Evolutionary conservation across 2,113 vertebrate genomes (phyloP).

Genomic region (Cephalopholis sonnerati): DNA sequence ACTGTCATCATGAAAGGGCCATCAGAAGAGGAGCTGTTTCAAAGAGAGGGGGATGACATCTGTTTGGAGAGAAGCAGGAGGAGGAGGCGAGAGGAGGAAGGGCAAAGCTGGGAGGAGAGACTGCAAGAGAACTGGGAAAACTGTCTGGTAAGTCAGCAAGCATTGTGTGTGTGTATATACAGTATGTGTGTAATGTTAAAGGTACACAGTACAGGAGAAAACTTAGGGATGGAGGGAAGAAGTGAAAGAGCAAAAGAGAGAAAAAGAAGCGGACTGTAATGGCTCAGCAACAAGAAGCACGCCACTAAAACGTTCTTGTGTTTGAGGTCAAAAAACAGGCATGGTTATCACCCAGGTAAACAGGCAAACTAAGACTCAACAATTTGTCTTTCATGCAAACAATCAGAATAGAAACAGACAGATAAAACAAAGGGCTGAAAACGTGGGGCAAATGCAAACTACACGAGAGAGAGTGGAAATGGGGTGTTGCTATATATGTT

Average conservation of each 20-base stretch:
- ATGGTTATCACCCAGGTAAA: background rate
- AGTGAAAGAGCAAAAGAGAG: background rate
- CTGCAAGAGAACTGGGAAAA: slow-evolving; percentile 97
- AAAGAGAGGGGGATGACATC: slow-evolving; percentile 78
- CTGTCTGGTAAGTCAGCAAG: slow-evolving; percentile 84
- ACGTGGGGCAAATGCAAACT: background rate
- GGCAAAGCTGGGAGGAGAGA: slow-evolving; percentile 88
- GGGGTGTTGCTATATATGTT: too few relatives aligned
- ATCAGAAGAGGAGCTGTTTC: slow-evolving; percentile 84
- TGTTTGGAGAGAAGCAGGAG: slow-evolving; percentile 77
- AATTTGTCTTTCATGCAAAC: background rate
- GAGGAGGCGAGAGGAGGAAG: slow-evolving; percentile 80
- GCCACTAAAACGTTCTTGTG: background rate
- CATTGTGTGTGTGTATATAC: background rate
- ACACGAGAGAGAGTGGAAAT: background rate
- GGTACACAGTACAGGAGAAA: background rate
- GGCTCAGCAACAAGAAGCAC: background rate
- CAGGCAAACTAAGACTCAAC: background rate
- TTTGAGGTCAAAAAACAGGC: background rate
- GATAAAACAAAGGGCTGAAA: background rate
- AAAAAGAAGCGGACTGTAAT: background rate
- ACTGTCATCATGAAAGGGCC: slow-evolving; percentile 84
- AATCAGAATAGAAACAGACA: too few relatives aligned
- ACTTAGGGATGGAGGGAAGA: too few relatives aligned
- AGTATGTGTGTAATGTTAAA: background rate